phyloP scores from a whole-genome alignment of 2,888 invertebrate species.

The Hypsopygia costalis region DNA sequence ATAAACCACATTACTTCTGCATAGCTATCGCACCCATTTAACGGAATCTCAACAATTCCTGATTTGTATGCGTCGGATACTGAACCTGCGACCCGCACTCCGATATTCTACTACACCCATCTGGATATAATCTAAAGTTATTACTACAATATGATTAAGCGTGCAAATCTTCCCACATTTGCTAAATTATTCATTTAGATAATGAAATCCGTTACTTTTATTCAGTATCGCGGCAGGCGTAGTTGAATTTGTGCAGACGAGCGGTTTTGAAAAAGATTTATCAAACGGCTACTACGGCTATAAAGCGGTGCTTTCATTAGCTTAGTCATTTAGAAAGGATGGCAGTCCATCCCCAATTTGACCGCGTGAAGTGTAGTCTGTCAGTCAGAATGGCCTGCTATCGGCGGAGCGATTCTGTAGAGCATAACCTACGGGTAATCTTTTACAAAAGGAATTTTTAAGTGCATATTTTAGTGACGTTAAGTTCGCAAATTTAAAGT shows the following conservation, averaged over 20 bases:
- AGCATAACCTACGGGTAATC: too few relatives aligned
- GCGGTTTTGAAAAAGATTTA: conserved; percentile 21
- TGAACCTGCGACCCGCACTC: conserved; percentile 35
- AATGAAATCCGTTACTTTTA: conserved; percentile 58
- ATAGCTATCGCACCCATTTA: neutral
- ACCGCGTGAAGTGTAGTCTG: too few relatives aligned
- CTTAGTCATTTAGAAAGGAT: too few relatives aligned
- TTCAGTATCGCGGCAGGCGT: conserved; percentile 39
- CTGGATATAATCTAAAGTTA: conserved; percentile 43
- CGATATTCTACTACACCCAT: conserved; percentile 23
- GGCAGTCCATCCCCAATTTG: too few relatives aligned
- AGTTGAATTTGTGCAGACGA: conserved; percentile 19
- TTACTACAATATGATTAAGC: conserved; percentile 50
- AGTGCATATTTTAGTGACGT: too few relatives aligned
- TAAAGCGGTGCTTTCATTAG: too few relatives aligned
- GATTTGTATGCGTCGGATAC: neutral
- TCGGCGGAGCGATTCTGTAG: too few relatives aligned
- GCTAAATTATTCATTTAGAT: conserved; percentile 66
- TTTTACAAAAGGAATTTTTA: too few relatives aligned
- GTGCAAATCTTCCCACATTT: conserved; percentile 39
- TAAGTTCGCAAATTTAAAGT: too few relatives aligned
- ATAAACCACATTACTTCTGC: neutral
- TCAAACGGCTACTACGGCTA: too few relatives aligned
- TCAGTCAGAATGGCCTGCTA: too few relatives aligned
- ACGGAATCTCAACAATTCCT: neutral